Evolutionary conservation across 2,113 vertebrate genomes (phyloP), one percentile per base, ranked within the genome.

Genomic region (Mirza zaza): DNA sequence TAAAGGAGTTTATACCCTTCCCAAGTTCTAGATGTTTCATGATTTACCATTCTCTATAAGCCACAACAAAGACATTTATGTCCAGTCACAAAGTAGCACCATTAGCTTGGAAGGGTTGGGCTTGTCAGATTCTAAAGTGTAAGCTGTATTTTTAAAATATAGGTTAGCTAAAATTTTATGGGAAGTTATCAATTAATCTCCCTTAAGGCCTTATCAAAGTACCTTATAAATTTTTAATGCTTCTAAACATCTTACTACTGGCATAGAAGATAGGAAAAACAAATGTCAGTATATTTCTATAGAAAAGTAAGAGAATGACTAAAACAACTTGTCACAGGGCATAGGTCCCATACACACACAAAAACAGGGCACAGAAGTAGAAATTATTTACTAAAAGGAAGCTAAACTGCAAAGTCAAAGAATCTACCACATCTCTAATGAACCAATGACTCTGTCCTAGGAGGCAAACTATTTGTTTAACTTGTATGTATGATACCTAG

Each of bases 331-430:
- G 36, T 91, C 32, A 59, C 14, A 83, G 39, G 23, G 39, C n/a
- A 36, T 48, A 71, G 5, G 12, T 87, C 17, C 32, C 29, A 13
- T 75, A 45, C 3, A 89, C 5, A 82, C 9, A 92, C 2, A 84
- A 84, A 97, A 92, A 50, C 15, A 87, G 25, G n/a, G 59, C 36
- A 89, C 3, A 67, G 36, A 90, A 89, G 55, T 1, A 87, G 23
- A 93, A 76, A 52, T 63, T 48, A 87, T 59, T 96, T 84, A 80
- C 39, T 81, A 67, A 97, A 89, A 75, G 32, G 6, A 91, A 80
- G 83, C 87, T 39, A 12, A 29, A 36, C 18, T 61, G 55, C 57
- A 76, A 91, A 85, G 75, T 67, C 70, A 88, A 91, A 84, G 81
- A 77, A 79, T 73, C 52, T 2, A 86, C 17, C 15, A 61, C 17